Conservation (phyloP, 2,797 vertebrate genomes). For the Anniella stebbinsi region DNA sequence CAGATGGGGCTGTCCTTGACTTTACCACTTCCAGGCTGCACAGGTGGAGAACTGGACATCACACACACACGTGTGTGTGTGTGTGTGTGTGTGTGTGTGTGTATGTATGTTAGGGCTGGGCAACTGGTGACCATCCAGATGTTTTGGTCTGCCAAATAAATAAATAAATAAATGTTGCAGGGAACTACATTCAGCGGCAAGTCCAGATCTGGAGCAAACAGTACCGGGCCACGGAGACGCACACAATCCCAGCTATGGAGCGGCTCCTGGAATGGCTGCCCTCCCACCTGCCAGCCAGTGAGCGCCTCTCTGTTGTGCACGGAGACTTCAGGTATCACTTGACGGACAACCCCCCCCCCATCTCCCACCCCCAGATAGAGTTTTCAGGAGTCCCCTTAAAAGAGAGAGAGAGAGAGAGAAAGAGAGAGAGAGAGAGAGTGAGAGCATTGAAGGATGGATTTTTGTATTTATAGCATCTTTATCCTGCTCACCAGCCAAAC, state of each 20-base stretch:
- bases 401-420: not conserved
- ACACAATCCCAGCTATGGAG: slow-evolving; percentile 80
- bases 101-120: no score
- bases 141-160: no score
- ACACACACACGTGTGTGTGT: no score
- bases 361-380: not conserved
- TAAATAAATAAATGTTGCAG: slow-evolving; percentile 56
- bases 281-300: slow-evolving; percentile 78
- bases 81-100: no score
- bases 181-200: slow-evolving; percentile 78
- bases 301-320: slow-evolving; percentile 78
- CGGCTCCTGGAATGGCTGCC: slow-evolving; percentile 85
- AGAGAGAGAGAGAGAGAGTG: no score
- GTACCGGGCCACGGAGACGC: slow-evolving; percentile 79
- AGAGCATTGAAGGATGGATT: not conserved
- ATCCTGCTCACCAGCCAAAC: no score
- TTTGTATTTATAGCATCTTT: no score
- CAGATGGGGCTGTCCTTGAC: not conserved
- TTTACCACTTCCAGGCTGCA: not conserved
- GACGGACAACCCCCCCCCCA: accelerated
- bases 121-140: no score
- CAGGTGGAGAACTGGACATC: no score
- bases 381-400: not conserved
- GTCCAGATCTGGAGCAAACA: slow-evolving; percentile 81
- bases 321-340: slow-evolving; percentile 85